Evolutionary conservation across 2,797 vertebrate species (phyloP).

Genomic region (Megalops cyprinoides): DNA sequence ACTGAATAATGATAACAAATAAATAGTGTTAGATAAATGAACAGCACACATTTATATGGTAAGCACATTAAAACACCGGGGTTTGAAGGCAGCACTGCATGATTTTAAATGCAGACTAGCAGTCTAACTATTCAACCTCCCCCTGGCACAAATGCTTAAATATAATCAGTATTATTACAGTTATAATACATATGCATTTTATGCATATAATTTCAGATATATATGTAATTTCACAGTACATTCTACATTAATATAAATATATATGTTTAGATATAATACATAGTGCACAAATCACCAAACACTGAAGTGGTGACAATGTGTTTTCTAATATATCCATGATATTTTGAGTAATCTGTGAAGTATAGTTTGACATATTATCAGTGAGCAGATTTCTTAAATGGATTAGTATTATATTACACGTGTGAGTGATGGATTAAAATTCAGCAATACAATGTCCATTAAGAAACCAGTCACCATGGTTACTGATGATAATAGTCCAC

Average conservation of each 20-base stretch:
- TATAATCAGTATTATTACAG: too few species aligned
- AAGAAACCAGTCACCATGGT: constrained; percentile 29
- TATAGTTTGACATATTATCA: too few species aligned
- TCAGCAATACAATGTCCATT: too few species aligned
- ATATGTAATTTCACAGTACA: too few species aligned
- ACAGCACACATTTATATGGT: constrained; percentile 4
- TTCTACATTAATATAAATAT: too few species aligned
- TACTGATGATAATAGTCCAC: not conserved
- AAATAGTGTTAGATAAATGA: constrained; percentile 17
- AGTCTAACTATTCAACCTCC: constrained; percentile 4
- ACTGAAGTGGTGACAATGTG: not conserved
- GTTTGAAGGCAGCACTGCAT: not conserved
- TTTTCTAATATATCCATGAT: too few species aligned
- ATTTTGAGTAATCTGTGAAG: too few species aligned
- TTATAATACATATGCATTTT: too few species aligned
- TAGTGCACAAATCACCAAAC: not conserved
- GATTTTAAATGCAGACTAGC: not conserved
- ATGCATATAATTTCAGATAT: too few species aligned
- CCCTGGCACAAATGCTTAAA: not conserved
- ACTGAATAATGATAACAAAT: not conserved
- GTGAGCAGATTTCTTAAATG: too few species aligned
- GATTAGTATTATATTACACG: not conserved
- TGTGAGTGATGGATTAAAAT: too few species aligned
- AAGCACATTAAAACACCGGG: not conserved
- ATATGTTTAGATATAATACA: too few species aligned